Evolutionary conservation across 2,113 vertebrate species (phyloP).

Genomic region (Silurus glanis): DNA sequence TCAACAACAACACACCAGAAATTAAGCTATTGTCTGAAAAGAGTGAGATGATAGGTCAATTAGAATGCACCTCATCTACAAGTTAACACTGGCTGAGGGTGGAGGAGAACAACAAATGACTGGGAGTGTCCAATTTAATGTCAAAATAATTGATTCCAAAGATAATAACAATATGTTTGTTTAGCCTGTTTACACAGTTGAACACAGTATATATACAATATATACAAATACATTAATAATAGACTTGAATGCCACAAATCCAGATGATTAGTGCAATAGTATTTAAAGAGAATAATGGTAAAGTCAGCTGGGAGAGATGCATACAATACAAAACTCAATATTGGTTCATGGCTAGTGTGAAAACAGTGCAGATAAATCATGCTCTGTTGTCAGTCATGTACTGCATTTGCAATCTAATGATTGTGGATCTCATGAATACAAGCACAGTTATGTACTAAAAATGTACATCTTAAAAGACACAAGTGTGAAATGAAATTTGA

Average conservation of each 20-base stretch:
- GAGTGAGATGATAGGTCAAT: constrained; percentile 93
- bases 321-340: constrained; percentile 46
- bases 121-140: constrained; percentile 90
- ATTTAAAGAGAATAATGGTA: constrained; percentile 54
- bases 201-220: constrained; percentile 59
- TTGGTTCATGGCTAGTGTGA: constrained; percentile 58
- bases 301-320: constrained; percentile 58
- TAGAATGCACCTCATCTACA: constrained; percentile 91
- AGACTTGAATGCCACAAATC: constrained; percentile 91
- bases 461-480: constrained; percentile 61
- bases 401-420: constrained; percentile 70
- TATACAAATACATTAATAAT: constrained; percentile 84
- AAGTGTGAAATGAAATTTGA: constrained; percentile 63
- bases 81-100: constrained; percentile 91
- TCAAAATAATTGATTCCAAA: constrained; percentile 95
- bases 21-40: constrained; percentile 94
- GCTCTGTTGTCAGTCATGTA: constrained; percentile 67
- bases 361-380: constrained; percentile 61
- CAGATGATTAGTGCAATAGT: constrained; percentile 75
- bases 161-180: constrained; percentile 97
- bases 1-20: constrained; percentile 92
- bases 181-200: constrained; percentile 83
- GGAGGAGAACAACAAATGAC: constrained; percentile 92
- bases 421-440: not conserved
- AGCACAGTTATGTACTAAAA: constrained; percentile 47